Conservation (phyloP, 2,888 invertebrate species). For the Pachydiplax longipennis region DNA sequence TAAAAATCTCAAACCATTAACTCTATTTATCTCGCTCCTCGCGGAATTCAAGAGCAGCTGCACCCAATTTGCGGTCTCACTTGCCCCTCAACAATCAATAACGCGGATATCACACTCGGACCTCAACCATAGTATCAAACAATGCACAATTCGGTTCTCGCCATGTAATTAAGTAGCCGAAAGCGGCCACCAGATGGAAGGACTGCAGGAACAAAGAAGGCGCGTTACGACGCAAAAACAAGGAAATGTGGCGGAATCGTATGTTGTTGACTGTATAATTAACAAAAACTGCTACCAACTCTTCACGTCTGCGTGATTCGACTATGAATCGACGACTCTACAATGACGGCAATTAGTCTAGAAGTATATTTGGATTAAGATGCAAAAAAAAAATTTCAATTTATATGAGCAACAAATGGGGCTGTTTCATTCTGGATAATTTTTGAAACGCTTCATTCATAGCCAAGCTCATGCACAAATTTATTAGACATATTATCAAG, state of each 20-base stretch:
- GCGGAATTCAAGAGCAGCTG: conserved; percentile 18
- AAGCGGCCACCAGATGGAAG: neutral
- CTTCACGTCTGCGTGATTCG: neutral
- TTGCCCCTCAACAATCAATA: neutral
- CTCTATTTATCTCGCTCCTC: conserved; percentile 25
- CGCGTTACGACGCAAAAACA: neutral
- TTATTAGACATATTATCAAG: too few relatives aligned
- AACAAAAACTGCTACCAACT: neutral
- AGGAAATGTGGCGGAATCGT: neutral
- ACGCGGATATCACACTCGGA: conserved; percentile 24
- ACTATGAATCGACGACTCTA: neutral
- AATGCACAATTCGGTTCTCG: conserved; percentile 11
- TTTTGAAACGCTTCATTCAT: neutral
- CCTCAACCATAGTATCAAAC: conserved; percentile 2
- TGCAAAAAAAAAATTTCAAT: too few relatives aligned
- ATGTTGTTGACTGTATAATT: neutral
- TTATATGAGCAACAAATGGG: too few relatives aligned
- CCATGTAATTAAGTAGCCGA: conserved; percentile 22
- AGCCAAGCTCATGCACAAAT: too few relatives aligned
- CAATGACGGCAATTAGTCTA: neutral
- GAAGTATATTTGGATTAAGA: too few relatives aligned
- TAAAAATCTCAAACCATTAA: conserved; percentile 31
- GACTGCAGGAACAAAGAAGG: neutral
- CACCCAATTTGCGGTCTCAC: conserved; percentile 37
- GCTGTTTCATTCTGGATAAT: too few relatives aligned